phyloP scores from a whole-genome alignment of 2,888 invertebrate genomes.

The Mellilla xanthometata region DNA sequence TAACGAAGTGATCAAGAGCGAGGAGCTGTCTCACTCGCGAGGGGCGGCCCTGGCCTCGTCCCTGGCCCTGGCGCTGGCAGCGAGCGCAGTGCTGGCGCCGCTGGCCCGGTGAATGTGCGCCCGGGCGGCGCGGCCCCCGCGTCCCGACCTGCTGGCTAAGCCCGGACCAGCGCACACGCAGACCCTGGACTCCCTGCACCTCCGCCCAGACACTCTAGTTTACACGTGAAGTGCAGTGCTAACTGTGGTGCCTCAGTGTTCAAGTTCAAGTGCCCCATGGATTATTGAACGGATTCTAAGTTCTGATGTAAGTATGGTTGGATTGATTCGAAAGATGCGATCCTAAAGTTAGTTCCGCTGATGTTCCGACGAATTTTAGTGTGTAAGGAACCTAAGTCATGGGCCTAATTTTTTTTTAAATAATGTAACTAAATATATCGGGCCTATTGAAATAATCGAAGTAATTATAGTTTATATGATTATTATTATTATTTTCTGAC shows the following conservation, averaged over 20 bases:
- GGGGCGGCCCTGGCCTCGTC: constrained; percentile 76
- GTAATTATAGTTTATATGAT: constrained; percentile 48
- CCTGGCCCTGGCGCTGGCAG: constrained; percentile 70
- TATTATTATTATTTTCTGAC: constrained; percentile 27
- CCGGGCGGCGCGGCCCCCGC: constrained; percentile 68
- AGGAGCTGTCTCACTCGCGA: constrained; percentile 90
- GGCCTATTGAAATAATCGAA: constrained; percentile 74
- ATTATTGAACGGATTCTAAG: constrained; percentile 33
- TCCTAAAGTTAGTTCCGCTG: constrained; percentile 18
- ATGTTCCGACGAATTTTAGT: constrained; percentile 37
- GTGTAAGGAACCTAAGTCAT: constrained; percentile 50
- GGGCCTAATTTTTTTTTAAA: constrained; percentile 74
- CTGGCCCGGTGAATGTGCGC: constrained; percentile 81
- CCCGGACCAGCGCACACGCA: constrained; percentile 70
- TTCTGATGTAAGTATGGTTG: constrained; percentile 4
- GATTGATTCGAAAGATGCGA: constrained; percentile 15
- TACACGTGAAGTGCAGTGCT: constrained; percentile 61
- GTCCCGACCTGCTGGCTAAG: constrained; percentile 70
- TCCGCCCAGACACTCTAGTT: constrained; percentile 72
- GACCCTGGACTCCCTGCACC: constrained; percentile 63
- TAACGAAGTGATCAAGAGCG: constrained; percentile 96
- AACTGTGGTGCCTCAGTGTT: constrained; percentile 30
- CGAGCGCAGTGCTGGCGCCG: constrained; percentile 71
- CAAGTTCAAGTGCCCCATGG: constrained; percentile 45
- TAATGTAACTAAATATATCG: constrained; percentile 58